Evolutionary conservation across 2,797 vertebrate species (phyloP), one percentile per base, ranked within the genome.

Genomic region (Denticeps clupeoides): DNA sequence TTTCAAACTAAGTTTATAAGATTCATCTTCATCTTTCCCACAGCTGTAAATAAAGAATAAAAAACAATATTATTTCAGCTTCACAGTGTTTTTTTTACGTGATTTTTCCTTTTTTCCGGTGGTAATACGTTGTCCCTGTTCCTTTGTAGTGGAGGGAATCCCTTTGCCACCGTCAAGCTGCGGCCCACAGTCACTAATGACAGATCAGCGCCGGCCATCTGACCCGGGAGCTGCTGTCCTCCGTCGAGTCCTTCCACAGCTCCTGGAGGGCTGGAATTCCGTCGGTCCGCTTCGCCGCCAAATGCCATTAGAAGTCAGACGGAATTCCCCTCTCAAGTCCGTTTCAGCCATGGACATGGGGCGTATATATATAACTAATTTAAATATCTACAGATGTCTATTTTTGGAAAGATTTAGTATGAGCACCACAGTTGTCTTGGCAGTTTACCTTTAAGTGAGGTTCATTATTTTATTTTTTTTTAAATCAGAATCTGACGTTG

Each of bases 161-260:
- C 93, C 3, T 99, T 99, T 47, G 83, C 87, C 8, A 93, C 88
- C 0, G 86, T 99, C 58, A 91, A 88, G 53, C 88, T 99, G 60
- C 86, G 89, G 46, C 93, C 92, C 0, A 99, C 93, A 0, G 79
- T 96, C 43, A 99, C 93, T 1, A 95, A 98, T 21, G 94, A 98
- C 66, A 85, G 94, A 69, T 98, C 94, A 1, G 91, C 92, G 0
- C 93, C 93, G 0, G 12, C 74, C 49, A 75, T 98, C 63, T 85
- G 78, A 79, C 12, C 33, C 31, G 7, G 16, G 5, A 38, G 35
- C 4, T 35, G 3, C 2, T 7, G 16, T 38, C 35, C 38, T 35
- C 35, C 33, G 9, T 15, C 33, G 33, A 37, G 33, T 33, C 8
- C 37, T 4, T 16, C 33, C 33, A 9, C 3, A 33, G 7, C 8